Evolutionary conservation across 1,140 invertebrate genomes (phyloP), one percentile per base, ranked within the genome.

Genomic region (Cataglyphis hispanica): DNA sequence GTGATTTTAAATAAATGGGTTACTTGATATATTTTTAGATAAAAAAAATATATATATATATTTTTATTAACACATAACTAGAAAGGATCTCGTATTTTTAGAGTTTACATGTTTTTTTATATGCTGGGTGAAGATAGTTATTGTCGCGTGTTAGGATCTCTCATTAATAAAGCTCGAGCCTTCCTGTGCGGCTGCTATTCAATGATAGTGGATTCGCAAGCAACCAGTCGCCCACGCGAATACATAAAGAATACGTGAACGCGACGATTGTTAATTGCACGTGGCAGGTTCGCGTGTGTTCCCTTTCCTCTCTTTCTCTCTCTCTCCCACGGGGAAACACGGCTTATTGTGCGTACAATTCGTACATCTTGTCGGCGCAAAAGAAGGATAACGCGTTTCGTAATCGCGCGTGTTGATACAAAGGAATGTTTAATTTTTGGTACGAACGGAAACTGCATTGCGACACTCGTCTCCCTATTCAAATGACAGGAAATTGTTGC

Each of bases 211-310:
- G 34, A 83, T 74, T 83, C 67, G 43, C 78, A 22, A 60, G 25
- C 34, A 72, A 70, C 61, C 31, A 25, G 22, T 34, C 66, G 43
- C 78, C 66, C 22, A 60, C 78, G 78, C 46, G 25, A 43, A 50
- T 34, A 31, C 37, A 81, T 81, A 22, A 70, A 72, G 67, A 46
- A 60, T 72, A 70, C 31, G 43, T 25, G 56, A 61, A 50, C 31
- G 16, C 46, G 77, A 60, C 25, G 40, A 25, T 83, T 74, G 78
- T 72, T 83, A 83, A 83, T 83, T 83, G 78, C 78, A 74, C 66
- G 66, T 31, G 66, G n/a, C 34, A 66, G 60, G 27, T 60, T 34
- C 7, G 78, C 78, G 37, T 31, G 78, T 72, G 13, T 37, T 34
- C 53, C 40, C 31, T 31, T 3, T 31, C 27, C 27, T 31, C 27